A percentile compares a stretch with the other conserved stretches of the same genome.
phyloP scores from a whole-genome alignment of 2,113 vertebrate genomes.

The Gallinago paraguaiae region DNA sequence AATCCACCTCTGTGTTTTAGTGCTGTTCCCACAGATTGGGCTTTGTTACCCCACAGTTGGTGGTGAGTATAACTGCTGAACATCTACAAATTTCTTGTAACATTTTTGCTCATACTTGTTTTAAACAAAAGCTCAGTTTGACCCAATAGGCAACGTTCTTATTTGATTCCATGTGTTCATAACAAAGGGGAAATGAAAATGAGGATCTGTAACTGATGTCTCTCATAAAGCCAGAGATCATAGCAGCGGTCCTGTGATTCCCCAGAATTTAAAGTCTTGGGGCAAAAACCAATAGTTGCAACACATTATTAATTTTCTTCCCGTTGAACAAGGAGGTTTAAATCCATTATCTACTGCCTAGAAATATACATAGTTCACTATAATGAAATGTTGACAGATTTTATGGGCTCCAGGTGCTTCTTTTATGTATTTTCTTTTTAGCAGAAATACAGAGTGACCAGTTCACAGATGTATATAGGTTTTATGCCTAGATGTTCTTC shows the following conservation, averaged over 20 bases:
- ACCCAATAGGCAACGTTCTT: background rate
- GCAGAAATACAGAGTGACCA: background rate
- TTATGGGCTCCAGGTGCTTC: background rate
- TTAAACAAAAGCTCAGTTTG: background rate
- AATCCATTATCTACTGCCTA: background rate
- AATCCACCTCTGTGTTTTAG: background rate
- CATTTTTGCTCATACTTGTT: background rate
- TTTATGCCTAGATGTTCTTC: background rate
- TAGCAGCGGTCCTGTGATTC: background rate
- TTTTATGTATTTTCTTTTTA: background rate
- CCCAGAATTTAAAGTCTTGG: background rate
- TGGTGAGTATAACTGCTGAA: background rate
- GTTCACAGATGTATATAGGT: background rate
- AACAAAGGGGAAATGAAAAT: background rate
- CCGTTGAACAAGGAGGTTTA: background rate
- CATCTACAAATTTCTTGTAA: background rate
- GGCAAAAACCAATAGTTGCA: background rate
- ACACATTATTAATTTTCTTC: background rate
- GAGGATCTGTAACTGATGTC: background rate
- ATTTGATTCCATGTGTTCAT: background rate
- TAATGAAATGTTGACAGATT: background rate
- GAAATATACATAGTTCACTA: background rate
- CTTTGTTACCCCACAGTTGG: background rate
- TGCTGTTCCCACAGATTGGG: background rate
- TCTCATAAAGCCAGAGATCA: background rate